Evolutionary conservation across 2,113 vertebrate species (phyloP).

Genomic region (Apistogramma diplotaenia): DNA sequence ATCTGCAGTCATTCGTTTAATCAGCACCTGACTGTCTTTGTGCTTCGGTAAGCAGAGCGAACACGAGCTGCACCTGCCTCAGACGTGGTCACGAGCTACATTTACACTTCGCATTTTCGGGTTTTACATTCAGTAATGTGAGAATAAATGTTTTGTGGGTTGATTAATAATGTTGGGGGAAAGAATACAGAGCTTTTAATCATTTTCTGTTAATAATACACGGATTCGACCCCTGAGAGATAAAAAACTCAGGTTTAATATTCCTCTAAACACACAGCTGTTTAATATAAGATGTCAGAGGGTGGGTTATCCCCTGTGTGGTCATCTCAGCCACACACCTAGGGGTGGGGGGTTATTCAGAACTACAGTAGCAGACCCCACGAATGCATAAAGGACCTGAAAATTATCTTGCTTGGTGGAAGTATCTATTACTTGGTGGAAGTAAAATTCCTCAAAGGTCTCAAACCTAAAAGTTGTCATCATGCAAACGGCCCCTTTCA

Average conservation of each 20-base stretch:
- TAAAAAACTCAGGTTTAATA: background rate
- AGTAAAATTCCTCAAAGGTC: background rate
- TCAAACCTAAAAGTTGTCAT: background rate
- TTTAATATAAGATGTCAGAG: background rate
- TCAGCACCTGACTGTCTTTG: background rate
- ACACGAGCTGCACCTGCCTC: background rate
- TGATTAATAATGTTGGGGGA: too few relatives aligned
- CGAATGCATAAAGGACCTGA: background rate
- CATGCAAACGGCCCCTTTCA: background rate
- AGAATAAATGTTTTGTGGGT: too few relatives aligned
- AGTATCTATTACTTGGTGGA: background rate
- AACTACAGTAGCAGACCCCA: accelerated
- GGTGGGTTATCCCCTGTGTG: background rate
- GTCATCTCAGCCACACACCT: background rate
- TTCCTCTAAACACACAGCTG: background rate
- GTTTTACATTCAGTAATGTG: too few relatives aligned
- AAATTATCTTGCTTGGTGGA: background rate
- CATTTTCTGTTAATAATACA: background rate
- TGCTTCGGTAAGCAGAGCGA: background rate
- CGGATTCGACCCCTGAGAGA: background rate
- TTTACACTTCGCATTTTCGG: background rate
- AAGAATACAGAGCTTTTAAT: background rate
- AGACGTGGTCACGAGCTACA: background rate
- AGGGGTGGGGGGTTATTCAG: background rate
- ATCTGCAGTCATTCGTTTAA: background rate